Conservation (phyloP, 2,797 vertebrate genomes). For the Bovichtus diacanthus region DNA sequence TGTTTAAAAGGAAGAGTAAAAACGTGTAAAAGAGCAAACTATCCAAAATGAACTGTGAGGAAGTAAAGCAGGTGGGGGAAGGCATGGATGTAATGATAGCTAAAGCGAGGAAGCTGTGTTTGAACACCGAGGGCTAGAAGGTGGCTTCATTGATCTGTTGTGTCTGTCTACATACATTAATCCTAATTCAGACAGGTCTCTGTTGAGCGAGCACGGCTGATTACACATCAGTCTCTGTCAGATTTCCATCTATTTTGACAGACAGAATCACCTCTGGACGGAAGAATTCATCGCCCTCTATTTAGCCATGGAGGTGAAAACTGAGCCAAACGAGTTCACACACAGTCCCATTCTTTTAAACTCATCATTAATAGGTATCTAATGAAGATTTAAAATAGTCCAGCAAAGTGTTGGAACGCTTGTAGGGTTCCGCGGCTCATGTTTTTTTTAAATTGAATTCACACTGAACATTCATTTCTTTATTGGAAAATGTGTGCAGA, state of each 20-base stretch:
- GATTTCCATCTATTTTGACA: conserved; percentile 62
- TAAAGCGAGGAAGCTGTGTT: conserved; percentile 25
- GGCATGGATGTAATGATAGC: conserved; percentile 29
- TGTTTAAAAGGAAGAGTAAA: conserved; percentile 16
- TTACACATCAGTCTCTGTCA: conserved; percentile 67
- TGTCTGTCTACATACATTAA: conserved; percentile 52
- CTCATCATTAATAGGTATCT: conserved; percentile 3
- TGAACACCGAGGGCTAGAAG: conserved; percentile 30
- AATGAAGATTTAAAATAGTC: not conserved
- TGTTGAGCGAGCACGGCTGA: conserved; percentile 52
- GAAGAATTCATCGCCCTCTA: conserved; percentile 40
- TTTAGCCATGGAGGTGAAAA: conserved; percentile 30
- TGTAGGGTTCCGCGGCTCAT: not conserved
- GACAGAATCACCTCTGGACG: conserved; percentile 43
- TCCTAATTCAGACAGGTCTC: conserved; percentile 59
- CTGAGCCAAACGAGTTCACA: conserved; percentile 22
- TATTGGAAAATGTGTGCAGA: not conserved
- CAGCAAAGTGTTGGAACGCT: not conserved
- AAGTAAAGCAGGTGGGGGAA: conserved; percentile 30
- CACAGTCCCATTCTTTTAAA: conserved; percentile 23
- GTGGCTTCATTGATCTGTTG: conserved; percentile 49
- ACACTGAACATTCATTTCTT: conserved; percentile 13
- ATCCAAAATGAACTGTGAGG: conserved; percentile 32
- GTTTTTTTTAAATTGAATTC: conserved; percentile 10
- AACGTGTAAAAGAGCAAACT: conserved; percentile 28